phyloP scores from a whole-genome alignment of 2,113 vertebrate genomes.

The Abramis brama region DNA sequence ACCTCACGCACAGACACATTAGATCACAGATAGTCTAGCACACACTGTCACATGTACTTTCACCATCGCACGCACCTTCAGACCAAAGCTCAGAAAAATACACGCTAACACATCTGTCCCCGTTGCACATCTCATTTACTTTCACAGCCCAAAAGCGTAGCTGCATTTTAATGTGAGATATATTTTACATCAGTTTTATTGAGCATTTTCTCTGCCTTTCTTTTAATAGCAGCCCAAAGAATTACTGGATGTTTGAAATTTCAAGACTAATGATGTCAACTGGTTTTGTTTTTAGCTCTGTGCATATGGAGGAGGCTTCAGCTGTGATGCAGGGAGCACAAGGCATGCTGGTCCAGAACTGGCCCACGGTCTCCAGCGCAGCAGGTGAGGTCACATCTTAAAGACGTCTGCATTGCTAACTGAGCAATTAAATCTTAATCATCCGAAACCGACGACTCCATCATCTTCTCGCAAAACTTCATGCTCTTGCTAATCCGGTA shows the following conservation, averaged over 20 bases:
- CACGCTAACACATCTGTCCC: not conserved
- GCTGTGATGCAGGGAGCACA: slow-evolving; percentile 87
- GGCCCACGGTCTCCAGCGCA: slow-evolving; percentile 96
- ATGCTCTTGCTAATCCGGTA: slow-evolving; percentile 16
- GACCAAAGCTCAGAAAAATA: slow-evolving; percentile 26
- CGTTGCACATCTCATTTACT: not conserved
- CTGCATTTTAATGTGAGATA: not conserved
- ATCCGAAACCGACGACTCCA: not conserved
- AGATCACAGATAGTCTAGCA: slow-evolving; percentile 32
- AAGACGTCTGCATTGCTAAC: not conserved
- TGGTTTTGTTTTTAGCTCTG: slow-evolving; percentile 80
- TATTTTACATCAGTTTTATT: not conserved
- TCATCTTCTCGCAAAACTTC: not conserved
- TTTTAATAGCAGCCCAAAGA: not conserved
- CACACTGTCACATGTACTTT: slow-evolving; percentile 34
- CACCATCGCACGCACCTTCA: slow-evolving; percentile 19
- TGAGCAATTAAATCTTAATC: slow-evolving; percentile 17
- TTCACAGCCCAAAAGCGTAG: not conserved
- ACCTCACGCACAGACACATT: slow-evolving; percentile 39
- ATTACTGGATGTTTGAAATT: not conserved
- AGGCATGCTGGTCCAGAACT: slow-evolving; percentile 94
- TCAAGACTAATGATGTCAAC: slow-evolving; percentile 31
- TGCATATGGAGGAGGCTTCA: slow-evolving; percentile 92
- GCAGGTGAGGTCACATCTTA: slow-evolving; percentile 81
- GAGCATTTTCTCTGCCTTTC: not conserved